Percentiles rank a stretch among this genome's conserved stretches.
Conservation (phyloP, 1,140 invertebrate genomes). For the Nautilus pompilius region DNA sequence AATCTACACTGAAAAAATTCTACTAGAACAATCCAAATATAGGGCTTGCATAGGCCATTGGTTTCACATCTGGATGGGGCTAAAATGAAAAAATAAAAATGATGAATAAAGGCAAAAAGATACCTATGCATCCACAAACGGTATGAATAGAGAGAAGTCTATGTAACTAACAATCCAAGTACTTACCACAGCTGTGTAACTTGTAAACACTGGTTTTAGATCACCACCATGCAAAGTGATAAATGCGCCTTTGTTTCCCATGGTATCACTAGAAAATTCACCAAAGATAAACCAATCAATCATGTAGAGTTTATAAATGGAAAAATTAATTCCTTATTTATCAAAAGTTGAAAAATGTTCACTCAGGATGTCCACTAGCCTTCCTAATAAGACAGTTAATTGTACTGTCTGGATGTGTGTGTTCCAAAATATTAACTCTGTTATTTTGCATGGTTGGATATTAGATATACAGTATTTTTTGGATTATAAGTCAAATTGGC, state of each 20-base stretch:
- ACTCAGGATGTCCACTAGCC: not conserved
- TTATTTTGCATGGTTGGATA: not conserved
- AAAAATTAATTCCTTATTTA: not conserved
- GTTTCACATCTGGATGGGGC: constrained; percentile 95
- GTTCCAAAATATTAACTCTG: not conserved
- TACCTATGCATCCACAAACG: not conserved
- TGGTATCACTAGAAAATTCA: constrained; percentile 80
- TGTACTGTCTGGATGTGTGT: not conserved
- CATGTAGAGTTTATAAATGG: not conserved
- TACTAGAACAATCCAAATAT: constrained; percentile 50
- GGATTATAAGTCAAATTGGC: too few relatives aligned
- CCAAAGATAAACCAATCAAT: not conserved
- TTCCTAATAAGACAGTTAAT: not conserved
- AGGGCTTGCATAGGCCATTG: constrained; percentile 84
- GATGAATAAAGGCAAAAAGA: constrained; percentile 3
- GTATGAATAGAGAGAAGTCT: not conserved
- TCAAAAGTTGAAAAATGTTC: not conserved
- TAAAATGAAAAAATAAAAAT: constrained; percentile 61
- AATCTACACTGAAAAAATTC: too few relatives aligned
- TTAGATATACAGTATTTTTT: too few relatives aligned
- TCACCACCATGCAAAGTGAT: constrained; percentile 87
- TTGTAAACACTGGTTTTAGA: constrained; percentile 83
- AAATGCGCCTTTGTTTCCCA: constrained; percentile 97
- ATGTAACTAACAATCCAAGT: not conserved
- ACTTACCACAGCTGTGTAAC: constrained; percentile 91